A percentile compares a stretch with the other conserved stretches of the same genome.
phyloP scores from a whole-genome alignment of 2,797 vertebrate species.

The Masticophis lateralis region DNA sequence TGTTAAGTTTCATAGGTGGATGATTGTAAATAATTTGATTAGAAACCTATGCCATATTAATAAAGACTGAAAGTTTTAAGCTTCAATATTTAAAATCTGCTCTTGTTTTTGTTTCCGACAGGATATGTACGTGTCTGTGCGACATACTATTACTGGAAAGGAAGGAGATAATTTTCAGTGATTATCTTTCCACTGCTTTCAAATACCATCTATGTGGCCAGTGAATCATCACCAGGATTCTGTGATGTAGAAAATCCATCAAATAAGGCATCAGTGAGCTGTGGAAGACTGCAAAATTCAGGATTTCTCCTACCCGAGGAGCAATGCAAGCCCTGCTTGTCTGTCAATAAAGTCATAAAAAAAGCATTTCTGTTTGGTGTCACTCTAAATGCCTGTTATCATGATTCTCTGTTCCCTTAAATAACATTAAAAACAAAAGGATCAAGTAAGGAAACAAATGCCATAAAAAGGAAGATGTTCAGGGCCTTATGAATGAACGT shows the following conservation, averaged over 20 bases:
- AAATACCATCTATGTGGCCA: neutral
- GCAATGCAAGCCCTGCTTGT: neutral
- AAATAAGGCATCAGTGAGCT: neutral
- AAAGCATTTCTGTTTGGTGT: neutral
- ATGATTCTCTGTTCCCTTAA: neutral
- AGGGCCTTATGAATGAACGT: too few species aligned
- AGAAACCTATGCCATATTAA: neutral
- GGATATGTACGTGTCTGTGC: conserved; percentile 15
- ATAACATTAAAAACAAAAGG: neutral
- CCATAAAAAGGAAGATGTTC: neutral
- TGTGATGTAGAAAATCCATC: neutral
- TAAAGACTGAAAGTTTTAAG: neutral
- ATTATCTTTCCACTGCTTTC: neutral
- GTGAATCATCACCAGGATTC: neutral
- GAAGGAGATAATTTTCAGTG: conserved; percentile 1
- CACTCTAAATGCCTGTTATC: neutral
- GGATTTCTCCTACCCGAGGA: neutral
- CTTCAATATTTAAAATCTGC: neutral
- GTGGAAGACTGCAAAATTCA: neutral
- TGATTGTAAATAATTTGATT: neutral
- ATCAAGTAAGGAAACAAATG: neutral
- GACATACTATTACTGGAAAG: conserved; percentile 22
- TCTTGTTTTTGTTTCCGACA: neutral
- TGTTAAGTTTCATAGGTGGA: neutral
- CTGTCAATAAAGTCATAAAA: conserved; percentile 12